Evolutionary conservation across 1,140 invertebrate genomes (phyloP), one percentile per base, ranked within the genome.

Genomic region (Ips nitidus): DNA sequence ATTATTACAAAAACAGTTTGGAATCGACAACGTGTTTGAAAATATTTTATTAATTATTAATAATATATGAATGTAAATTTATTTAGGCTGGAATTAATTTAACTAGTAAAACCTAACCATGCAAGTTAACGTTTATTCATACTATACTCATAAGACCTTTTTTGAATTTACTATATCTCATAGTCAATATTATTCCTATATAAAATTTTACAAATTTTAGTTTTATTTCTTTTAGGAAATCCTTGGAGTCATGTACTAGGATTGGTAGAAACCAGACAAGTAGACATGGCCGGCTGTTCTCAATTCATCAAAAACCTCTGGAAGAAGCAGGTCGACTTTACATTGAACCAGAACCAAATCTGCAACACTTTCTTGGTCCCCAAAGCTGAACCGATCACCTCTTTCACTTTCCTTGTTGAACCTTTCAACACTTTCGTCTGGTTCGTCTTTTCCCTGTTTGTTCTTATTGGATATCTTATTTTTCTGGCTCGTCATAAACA

Each of bases 291-390:
- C 1, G 69, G 56, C 0, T 71, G 69, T 41, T 66, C 62, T 2
- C 69, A 71, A 8, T 71, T 41, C 38, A 39, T 64, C 1, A 41
- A 36, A 7, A 71, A 66, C 47, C n/a, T 38, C 4, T n/a, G 41
- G 38, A 41, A 42, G 1, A 52, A 43, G 1, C 41, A 53, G 4
- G 4, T 71, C n/a, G 69, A 67, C 22, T 66, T 66, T 37, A 61
- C 39, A 0, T 5, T 62, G 3, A 66, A 45, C 50, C 42, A 57
- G 36, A 61, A 66, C 2, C 52, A 64, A 40, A 63, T 67, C 4
- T 63, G 53, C 36, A 8, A 38, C 3, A 68, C 58, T 4, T 71
- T 71, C 57, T 40, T 71, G 5, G 69, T 71, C 6, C 61, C 56
- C 4, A 71, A 71, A 41, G 42, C 62, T 2, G 36, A 37, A 47